Base-by-base conservation (phyloP, 2,888 invertebrate species). In the Gandaritis pyraliata region DNA sequence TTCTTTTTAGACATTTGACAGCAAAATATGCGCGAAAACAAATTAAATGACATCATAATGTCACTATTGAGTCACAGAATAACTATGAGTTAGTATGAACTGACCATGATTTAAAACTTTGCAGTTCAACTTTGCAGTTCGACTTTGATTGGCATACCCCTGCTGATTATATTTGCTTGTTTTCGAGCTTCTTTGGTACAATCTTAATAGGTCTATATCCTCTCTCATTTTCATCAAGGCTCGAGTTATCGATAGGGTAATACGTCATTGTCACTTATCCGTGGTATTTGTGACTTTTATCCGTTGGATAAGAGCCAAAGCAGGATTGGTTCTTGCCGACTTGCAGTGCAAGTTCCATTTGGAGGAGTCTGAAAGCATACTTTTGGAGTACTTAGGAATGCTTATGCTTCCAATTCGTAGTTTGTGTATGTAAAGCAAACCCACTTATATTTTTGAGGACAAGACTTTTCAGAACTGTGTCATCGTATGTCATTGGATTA, bases 251-350 rank as follows among this genome's bases (percentile, higher is more conserved):
- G 72, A 72, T 74, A 71, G 70, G 71, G 61, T 64, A 59, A 61
- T 70, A 62, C 69, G 65, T 74, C 69, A 63, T 43, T 70, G 71
- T 76, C 65, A 72, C 70, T 73, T 72, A 72, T 66, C 61, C 58
- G 68, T 69, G 74, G 73, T 72, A 72, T 70, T 72, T 75, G 77
- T 76, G 80, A 83, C 78, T 79, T 84, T 83, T 85, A 83, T 82
- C 80, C 75, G 61, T 82, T 85, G 86, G 86, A 82, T 59, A 62
- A 54, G 61, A 71, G 85, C 86, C 87, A 87, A 77, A 70, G 61
- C 70, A 68, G 71, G 74, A 82, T 78, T 81, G 79, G 77, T 77
- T 76, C 80, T 78, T 75, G 71, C 18, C 45, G 53, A 18, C 45
- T 15, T 41, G 52, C 80, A 77, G 69, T 63, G 71, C 71, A 76